Base-by-base conservation (phyloP, 2,888 invertebrate species). In the Pachycephus smyrnensis region DNA sequence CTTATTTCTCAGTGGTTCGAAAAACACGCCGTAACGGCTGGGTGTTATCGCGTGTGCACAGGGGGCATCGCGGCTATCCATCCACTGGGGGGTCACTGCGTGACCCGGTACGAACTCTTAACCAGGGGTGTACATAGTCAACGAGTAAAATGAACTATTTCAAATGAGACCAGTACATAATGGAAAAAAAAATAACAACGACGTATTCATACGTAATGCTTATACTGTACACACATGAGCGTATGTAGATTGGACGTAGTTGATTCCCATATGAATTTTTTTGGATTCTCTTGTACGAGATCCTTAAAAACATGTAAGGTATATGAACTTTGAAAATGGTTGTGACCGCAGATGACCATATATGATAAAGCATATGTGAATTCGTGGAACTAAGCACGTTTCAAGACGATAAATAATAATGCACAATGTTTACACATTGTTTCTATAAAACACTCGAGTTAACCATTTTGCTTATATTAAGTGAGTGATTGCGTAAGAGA, bases 61-160 rank as follows among this genome's bases (percentile, higher is more conserved):
- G 90, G 90, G 90, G 90, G 90, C 90, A 90, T 89, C 89, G 86
- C 86, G 86, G 89, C 87, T 88, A 88, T 89, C 88, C 89, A 84
- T 83, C 84, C 84, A 73, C 85, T 15, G 82, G 87, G 87, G 85
- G 88, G 86, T 89, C 88, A 86, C 82, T 81, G 79, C 31, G 80
- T 83, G 84, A 85, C 84, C 83, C 84, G 79, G 77, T 82, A 82
- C 83, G 83, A 84, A 79, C 83, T 78, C 82, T 76, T 73, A 76
- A 76, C 69, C 69, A 78, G 74, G 75, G 73, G 80, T 77, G 76
- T 76, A 55, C 55, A 55, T 55, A 55, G 55, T 55, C 55, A 55
- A 55, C 55, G 55, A 55, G 55, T 55, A 23, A 55, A 55, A 23
- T 55, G 23, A 15, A 55, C 55, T 55, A 55, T 9, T 23, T 55